These are phyloP conservation scores for Sceliomorpha sp. DNA, from an alignment of 2,888 invertebrate species.

Conservation along the genomic window DNA sequence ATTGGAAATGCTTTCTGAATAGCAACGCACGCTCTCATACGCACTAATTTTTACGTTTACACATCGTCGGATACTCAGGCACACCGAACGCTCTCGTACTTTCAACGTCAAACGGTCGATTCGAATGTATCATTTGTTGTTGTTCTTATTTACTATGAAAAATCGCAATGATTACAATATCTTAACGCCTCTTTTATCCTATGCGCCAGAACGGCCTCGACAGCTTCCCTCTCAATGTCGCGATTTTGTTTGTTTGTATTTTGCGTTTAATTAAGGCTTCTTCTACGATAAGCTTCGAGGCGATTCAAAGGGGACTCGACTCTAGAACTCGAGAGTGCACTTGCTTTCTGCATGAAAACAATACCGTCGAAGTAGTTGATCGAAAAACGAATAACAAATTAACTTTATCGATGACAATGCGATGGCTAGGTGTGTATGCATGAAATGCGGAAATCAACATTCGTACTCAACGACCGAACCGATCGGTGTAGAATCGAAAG, in stretches of 20 bases:
- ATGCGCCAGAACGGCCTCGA: slow-evolving; percentile 59
- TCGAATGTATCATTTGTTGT: slow-evolving; percentile 42
- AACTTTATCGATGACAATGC: slow-evolving; percentile 40
- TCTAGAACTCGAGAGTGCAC: slow-evolving; percentile 51
- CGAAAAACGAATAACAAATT: slow-evolving; percentile 38
- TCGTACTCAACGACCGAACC: slow-evolving; percentile 28
- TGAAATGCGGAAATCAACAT: slow-evolving; percentile 20
- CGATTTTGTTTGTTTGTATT: slow-evolving; percentile 13
- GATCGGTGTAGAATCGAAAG: slow-evolving; percentile 29
- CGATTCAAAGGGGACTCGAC: slow-evolving; percentile 49
- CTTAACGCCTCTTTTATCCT: slow-evolving; percentile 57
- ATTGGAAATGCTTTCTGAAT: slow-evolving; percentile 69
- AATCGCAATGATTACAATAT: slow-evolving; percentile 56
- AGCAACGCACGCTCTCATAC: slow-evolving; percentile 55
- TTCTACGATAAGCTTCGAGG: slow-evolving; percentile 51
- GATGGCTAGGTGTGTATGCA: slow-evolving; percentile 39
- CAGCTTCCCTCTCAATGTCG: slow-evolving; percentile 37
- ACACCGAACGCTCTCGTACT: slow-evolving; percentile 59
- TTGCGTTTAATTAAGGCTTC: slow-evolving; percentile 49
- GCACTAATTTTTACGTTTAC: slow-evolving; percentile 33
- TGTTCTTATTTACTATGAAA: slow-evolving; percentile 38
- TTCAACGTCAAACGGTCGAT: slow-evolving; percentile 66
- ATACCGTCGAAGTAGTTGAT: slow-evolving; percentile 32
- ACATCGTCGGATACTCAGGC: slow-evolving; percentile 34
- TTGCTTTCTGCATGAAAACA: slow-evolving; percentile 39